phyloP scores from a whole-genome alignment of 2,797 vertebrate genomes.

The Microctenopoma stevenorrisi region DNA sequence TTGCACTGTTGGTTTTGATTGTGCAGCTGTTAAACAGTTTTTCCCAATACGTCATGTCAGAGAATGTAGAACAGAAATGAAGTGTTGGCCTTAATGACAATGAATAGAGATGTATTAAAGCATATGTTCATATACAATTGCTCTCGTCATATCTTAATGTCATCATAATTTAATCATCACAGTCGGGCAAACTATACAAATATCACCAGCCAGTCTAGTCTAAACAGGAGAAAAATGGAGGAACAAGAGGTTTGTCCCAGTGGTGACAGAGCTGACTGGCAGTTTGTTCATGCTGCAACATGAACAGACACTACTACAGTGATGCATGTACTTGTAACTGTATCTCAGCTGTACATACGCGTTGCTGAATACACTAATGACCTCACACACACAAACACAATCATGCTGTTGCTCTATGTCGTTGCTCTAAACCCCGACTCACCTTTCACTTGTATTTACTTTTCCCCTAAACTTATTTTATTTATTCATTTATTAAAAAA shows the following conservation, averaged over 20 bases:
- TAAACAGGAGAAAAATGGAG: background rate
- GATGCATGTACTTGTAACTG: background rate
- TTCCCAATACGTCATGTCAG: background rate
- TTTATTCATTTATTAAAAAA: too few species aligned
- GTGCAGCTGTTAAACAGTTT: background rate
- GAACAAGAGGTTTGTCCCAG: conserved; percentile 32
- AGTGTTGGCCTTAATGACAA: background rate
- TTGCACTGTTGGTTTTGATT: conserved; percentile 3
- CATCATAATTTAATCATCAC: too few species aligned
- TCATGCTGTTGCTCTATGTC: background rate
- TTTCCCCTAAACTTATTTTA: too few species aligned
- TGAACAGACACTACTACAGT: conserved; percentile 13
- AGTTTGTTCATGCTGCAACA: conserved; percentile 12
- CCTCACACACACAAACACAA: background rate
- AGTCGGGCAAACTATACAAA: too few species aligned
- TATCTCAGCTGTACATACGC: conserved; percentile 8
- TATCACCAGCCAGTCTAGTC: too few species aligned
- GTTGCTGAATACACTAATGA: background rate
- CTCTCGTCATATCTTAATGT: too few species aligned
- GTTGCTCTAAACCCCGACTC: background rate
- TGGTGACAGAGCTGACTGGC: conserved; percentile 45
- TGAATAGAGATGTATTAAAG: too few species aligned
- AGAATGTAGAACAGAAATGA: background rate
- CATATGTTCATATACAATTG: too few species aligned
- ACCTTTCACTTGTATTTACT: background rate